Evolutionary conservation across 2,888 invertebrate genomes (phyloP), one percentile per base, ranked within the genome.

Genomic region (Pandemis cinnamomeana): DNA sequence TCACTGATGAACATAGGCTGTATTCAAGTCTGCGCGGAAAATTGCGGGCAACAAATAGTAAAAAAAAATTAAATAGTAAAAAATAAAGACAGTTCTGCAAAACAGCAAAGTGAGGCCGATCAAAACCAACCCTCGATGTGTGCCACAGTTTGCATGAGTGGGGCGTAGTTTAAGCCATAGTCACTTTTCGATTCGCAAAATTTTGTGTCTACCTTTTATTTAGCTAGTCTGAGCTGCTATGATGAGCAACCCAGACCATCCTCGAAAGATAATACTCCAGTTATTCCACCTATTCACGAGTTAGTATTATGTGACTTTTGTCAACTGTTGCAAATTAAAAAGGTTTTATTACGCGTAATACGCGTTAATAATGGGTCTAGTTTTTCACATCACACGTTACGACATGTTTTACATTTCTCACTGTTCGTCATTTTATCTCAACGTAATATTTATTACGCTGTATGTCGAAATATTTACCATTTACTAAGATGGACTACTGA

Each of bases 361-460:
- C n/a, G n/a, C n/a, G n/a, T n/a, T n/a, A n/a, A n/a, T 75, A 71
- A 74, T 61, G 58, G 61, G 42, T 58, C 71, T 63, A 68, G 68
- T 75, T 67, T 55, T 72, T 69, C 67, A 66, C 48, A 61, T 64
- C 48, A 60, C 55, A 67, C 15, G 48, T 63, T 62, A 61, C 48
- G 60, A 63, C 53, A 75, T 66, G 53, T 67, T 55, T 44, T 41
- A 55, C 46, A 70, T 71, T 67, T 70, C 67, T 53, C 58, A 75
- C 71, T 71, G 15, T 63, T 75, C 67, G 58, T 71, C 71, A 58
- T 51, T 70, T 58, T 20, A 44, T 68, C 20, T 69, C 48, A 55
- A 36, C 67, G 70, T 74, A 71, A 74, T 60, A 67, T 64, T 58
- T 72, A 66, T 71, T 71, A 61, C 74, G 61, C 61, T 46, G 61